phyloP scores from a whole-genome alignment of 2,797 vertebrate genomes.

The Cyclopterus lumpus region DNA sequence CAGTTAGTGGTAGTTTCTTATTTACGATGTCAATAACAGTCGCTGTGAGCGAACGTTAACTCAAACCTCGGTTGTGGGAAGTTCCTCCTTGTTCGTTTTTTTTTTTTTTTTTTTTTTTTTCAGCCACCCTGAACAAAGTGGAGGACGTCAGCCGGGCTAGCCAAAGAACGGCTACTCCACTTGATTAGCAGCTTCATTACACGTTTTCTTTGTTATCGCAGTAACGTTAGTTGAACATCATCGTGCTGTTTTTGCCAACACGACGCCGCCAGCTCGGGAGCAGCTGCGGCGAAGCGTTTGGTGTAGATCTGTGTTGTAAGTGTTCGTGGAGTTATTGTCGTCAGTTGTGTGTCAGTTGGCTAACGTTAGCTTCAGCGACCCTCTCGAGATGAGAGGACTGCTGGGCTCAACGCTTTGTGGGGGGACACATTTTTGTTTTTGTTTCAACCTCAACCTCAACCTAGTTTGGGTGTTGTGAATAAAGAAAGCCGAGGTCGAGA shows the following conservation, averaged over 20 bases:
- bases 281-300: slow-evolving; percentile 48
- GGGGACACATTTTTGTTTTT: slow-evolving; percentile 35
- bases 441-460: slow-evolving; percentile 27
- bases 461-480: slow-evolving; percentile 18
- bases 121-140: slow-evolving; percentile 80
- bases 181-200: slow-evolving; percentile 69
- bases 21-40: slow-evolving; percentile 64
- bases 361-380: slow-evolving; percentile 71
- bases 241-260: slow-evolving; percentile 29
- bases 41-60: slow-evolving; percentile 62
- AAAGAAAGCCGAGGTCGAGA: slow-evolving; percentile 25
- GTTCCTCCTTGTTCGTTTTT: slow-evolving; percentile 77
- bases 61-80: slow-evolving; percentile 74
- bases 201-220: slow-evolving; percentile 67
- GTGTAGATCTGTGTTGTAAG: slow-evolving; percentile 32
- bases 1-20: slow-evolving; percentile 65
- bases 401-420: slow-evolving; percentile 65
- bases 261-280: slow-evolving; percentile 28
- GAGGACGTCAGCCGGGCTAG: slow-evolving; percentile 77
- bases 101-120: slow-evolving; percentile 50
- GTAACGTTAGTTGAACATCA: slow-evolving; percentile 31
- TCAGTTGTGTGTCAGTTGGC: slow-evolving; percentile 64
- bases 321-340: slow-evolving; percentile 71
- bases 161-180: slow-evolving; percentile 64
- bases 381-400: slow-evolving; percentile 52